Conservation (phyloP, 1,140 invertebrate genomes). For the Pachyrhynchus sulphureomaculatus region DNA sequence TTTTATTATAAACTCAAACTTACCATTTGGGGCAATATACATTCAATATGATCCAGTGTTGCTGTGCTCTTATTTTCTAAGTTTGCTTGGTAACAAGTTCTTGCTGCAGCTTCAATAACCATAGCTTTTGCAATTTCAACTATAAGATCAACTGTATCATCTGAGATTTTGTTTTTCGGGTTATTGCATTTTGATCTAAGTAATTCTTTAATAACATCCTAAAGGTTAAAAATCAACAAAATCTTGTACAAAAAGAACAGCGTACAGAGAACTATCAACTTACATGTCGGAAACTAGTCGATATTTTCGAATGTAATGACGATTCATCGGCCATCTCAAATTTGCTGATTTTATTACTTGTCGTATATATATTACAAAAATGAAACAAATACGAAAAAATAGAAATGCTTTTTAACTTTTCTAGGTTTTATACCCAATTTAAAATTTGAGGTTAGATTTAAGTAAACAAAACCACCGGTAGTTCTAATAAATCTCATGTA, state of each 20-base stretch:
- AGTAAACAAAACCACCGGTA: too few relatives aligned
- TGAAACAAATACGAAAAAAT: too few relatives aligned
- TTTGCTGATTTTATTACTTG: too few relatives aligned
- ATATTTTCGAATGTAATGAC: background rate
- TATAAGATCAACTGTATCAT: slow-evolving; percentile 48
- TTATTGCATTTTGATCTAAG: slow-evolving; percentile 46
- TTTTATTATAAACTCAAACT: too few relatives aligned
- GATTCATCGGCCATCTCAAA: background rate
- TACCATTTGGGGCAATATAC: slow-evolving; percentile 42
- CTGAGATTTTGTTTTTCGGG: slow-evolving; percentile 48
- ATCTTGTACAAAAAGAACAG: background rate
- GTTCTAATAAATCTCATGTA: too few relatives aligned
- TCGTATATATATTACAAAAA: too few relatives aligned
- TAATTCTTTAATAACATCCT: slow-evolving; percentile 49
- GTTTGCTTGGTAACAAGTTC: slow-evolving; percentile 53
- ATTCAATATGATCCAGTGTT: slow-evolving; percentile 40
- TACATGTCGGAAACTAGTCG: slow-evolving; percentile 11
- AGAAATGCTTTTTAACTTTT: too few relatives aligned
- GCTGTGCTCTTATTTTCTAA: slow-evolving; percentile 47
- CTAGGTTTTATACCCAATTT: too few relatives aligned
- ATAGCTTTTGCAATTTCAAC: slow-evolving; percentile 54
- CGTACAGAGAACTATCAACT: background rate
- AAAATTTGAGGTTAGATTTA: too few relatives aligned
- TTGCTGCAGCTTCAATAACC: slow-evolving; percentile 54
- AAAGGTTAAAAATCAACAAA: background rate